Conservation (phyloP, 2,888 invertebrate genomes). For the Drosophila macrothrix region DNA sequence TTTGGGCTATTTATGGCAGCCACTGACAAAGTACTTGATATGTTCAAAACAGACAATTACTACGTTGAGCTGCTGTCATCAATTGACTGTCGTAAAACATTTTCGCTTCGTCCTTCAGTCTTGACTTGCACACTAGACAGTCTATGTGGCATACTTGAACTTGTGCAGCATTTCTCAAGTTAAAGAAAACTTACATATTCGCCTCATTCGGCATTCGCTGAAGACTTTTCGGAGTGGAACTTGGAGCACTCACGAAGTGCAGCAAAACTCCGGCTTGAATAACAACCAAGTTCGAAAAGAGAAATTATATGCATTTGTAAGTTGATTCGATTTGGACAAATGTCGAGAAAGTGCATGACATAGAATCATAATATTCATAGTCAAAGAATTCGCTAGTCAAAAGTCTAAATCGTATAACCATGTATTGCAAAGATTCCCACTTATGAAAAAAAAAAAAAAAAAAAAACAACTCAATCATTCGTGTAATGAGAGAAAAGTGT, state of each 20-base stretch:
- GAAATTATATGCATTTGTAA: slow-evolving; percentile 5
- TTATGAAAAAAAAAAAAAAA: too few species aligned
- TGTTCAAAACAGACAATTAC: slow-evolving; percentile 23
- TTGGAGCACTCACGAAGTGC: not conserved
- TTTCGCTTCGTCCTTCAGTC: not conserved
- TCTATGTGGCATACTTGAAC: not conserved
- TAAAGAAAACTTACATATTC: not conserved
- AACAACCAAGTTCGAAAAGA: not conserved
- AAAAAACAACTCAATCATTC: not conserved
- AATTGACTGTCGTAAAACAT: slow-evolving; percentile 8
- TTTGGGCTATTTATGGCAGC: slow-evolving; percentile 13
- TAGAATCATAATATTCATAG: not conserved
- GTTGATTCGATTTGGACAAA: slow-evolving; percentile 1
- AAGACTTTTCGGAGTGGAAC: not conserved
- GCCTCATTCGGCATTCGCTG: not conserved
- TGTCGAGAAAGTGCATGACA: not conserved
- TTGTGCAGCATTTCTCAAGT: not conserved
- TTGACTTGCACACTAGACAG: not conserved
- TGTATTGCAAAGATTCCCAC: not conserved
- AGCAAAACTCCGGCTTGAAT: not conserved
- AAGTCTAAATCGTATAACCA: not conserved
- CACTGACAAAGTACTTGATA: slow-evolving; percentile 12
- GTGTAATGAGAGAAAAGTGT: not conserved
- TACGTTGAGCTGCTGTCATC: slow-evolving; percentile 11
- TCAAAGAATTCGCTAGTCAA: not conserved